Evolutionary conservation across 2,888 invertebrate genomes (phyloP).

Genomic region (Pheosia tremula): DNA sequence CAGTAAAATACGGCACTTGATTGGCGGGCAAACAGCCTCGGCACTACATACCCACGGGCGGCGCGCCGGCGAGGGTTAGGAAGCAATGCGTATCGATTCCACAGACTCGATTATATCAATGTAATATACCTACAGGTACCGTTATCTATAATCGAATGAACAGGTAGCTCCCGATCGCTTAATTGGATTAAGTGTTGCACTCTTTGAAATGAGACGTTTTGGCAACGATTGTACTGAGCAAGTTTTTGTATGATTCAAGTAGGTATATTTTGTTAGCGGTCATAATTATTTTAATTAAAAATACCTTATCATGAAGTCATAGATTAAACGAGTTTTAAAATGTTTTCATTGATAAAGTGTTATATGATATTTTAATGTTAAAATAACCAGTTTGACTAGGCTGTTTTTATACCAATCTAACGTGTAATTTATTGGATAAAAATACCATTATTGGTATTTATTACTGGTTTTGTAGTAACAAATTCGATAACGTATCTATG

Average conservation of each 20-base stretch:
- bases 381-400: not conserved
- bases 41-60: conserved; percentile 42
- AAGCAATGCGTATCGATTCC: conserved; percentile 46
- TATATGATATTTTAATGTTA: not conserved
- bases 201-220: conserved; percentile 25
- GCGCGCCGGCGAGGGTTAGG: conserved; percentile 37
- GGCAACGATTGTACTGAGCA: not conserved
- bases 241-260: not conserved
- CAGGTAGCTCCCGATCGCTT: conserved; percentile 49
- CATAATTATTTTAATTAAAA: not conserved
- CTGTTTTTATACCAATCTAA: no score
- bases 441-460: not conserved
- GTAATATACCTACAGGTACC: conserved; percentile 44
- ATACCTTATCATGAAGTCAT: not conserved
- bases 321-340: not conserved
- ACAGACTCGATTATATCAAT: conserved; percentile 43
- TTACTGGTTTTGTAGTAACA: not conserved
- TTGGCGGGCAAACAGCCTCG: conserved; percentile 67
- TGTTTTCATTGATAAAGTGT: not conserved
- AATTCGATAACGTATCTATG: not conserved
- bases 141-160: conserved; percentile 24
- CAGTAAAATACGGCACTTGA: conserved; percentile 75
- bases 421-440: no score
- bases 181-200: conserved; percentile 42
- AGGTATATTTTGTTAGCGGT: not conserved